Evolutionary conservation across 1,140 invertebrate genomes (phyloP).

Genomic region (Adelges cooleyi): DNA sequence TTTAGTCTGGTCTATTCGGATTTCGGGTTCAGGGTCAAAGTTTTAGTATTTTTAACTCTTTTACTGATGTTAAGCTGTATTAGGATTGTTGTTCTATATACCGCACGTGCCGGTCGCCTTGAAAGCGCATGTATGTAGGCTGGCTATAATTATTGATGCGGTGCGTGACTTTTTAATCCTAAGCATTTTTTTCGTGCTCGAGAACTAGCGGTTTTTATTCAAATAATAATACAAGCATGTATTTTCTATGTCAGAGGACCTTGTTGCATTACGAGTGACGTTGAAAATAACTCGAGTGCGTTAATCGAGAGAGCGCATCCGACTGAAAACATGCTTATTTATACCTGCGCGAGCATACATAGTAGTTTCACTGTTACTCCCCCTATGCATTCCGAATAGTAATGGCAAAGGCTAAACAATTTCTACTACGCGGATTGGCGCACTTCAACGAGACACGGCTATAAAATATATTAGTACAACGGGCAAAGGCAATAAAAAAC

Average conservation of each 20-base stretch:
- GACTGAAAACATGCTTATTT: constrained; percentile 25
- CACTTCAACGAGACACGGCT: too few species aligned
- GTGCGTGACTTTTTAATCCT: constrained; percentile 5
- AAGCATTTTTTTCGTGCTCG: constrained; percentile 1
- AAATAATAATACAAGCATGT: constrained; percentile 12
- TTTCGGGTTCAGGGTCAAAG: too few species aligned
- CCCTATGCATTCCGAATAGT: background rate
- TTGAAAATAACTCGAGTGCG: constrained; percentile 21
- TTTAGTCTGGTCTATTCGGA: too few species aligned
- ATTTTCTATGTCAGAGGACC: background rate
- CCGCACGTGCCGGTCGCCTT: background rate
- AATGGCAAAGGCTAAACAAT: too few species aligned
- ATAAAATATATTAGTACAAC: too few species aligned
- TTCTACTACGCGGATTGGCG: too few species aligned
- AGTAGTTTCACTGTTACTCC: background rate
- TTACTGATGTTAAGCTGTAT: too few species aligned
- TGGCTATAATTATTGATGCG: background rate
- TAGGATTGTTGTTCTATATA: too few species aligned
- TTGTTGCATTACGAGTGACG: too few species aligned
- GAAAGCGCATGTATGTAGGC: background rate
- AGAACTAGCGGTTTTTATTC: constrained; percentile 21
- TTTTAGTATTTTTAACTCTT: too few species aligned
- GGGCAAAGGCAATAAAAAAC: too few species aligned
- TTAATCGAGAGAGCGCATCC: constrained; percentile 18
- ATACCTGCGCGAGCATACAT: constrained; percentile 11